Evolutionary conservation across 2,113 vertebrate species (phyloP).

Genomic region (Glaucidium brasilianum): DNA sequence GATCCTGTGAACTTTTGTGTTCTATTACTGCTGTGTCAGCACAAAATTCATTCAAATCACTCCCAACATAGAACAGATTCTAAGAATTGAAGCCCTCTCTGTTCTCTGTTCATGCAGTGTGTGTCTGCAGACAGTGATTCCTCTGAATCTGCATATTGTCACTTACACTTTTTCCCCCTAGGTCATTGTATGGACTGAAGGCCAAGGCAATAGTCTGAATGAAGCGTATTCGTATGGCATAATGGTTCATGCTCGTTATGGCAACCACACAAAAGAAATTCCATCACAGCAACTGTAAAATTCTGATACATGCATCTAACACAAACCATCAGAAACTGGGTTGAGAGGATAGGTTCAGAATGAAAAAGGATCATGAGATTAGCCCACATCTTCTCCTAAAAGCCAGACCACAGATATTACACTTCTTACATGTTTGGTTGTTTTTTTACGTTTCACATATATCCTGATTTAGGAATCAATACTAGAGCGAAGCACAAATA

Average conservation of each 20-base stretch:
- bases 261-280: background rate
- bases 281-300: background rate
- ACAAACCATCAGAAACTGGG: background rate
- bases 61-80: background rate
- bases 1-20: background rate
- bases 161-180: background rate
- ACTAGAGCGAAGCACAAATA: background rate
- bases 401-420: rapidly evolving
- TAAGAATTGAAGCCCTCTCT: background rate
- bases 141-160: background rate
- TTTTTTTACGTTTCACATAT: background rate
- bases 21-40: background rate
- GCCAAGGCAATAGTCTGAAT: background rate
- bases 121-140: background rate
- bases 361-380: background rate
- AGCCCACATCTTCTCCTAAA: background rate
- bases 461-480: background rate
- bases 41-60: background rate
- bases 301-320: background rate
- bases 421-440: background rate
- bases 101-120: background rate
- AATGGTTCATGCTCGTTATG: background rate
- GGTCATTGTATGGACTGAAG: background rate
- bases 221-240: background rate
- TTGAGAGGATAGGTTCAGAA: background rate